These are phyloP conservation scores for Sclerodermus sp. DNA, from an alignment of 2,888 invertebrate genomes.

Conservation along the genomic window DNA sequence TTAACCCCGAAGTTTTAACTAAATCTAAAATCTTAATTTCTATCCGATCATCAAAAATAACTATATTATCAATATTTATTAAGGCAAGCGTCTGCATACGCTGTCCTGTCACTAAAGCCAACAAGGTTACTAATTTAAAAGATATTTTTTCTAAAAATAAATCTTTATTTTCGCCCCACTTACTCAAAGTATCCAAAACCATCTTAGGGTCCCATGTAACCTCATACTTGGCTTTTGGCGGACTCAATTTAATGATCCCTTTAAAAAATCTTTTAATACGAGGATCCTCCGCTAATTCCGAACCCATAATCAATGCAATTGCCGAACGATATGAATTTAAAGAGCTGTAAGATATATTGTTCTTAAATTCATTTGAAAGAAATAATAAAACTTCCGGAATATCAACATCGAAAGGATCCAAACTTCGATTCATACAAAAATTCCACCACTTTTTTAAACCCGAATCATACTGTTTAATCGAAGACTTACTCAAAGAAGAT, in stretches of 20 bases:
- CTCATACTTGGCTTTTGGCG: constrained; percentile 9
- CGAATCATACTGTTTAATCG: constrained; percentile 5
- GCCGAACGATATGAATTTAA: no score
- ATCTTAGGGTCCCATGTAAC: constrained; percentile 14
- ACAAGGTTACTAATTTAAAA: constrained; percentile 7
- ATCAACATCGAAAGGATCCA: no score
- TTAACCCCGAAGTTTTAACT: constrained; percentile 11
- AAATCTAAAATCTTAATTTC: constrained; percentile 13
- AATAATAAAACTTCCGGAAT: no score
- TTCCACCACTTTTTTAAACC: constrained; percentile 7
- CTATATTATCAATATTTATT: constrained; percentile 16
- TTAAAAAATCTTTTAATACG: constrained; percentile 8
- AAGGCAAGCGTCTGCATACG: no score
- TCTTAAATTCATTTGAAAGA: no score
- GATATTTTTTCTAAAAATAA: constrained; percentile 10
- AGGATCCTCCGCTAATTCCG: constrained; percentile 6
- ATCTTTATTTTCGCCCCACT: constrained; percentile 4
- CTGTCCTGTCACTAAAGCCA: constrained; percentile 16
- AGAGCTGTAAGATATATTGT: no score
- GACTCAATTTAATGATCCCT: constrained; percentile 3
- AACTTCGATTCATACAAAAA: no score
- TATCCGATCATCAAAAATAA: constrained; percentile 12
- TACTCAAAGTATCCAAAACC: constrained; percentile 4
- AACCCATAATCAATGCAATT: constrained; percentile 7
- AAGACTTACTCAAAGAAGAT: background rate